These are phyloP conservation scores for Engystomops pustulosus DNA, from an alignment of 2,113 vertebrate species.

Conservation along the genomic window DNA sequence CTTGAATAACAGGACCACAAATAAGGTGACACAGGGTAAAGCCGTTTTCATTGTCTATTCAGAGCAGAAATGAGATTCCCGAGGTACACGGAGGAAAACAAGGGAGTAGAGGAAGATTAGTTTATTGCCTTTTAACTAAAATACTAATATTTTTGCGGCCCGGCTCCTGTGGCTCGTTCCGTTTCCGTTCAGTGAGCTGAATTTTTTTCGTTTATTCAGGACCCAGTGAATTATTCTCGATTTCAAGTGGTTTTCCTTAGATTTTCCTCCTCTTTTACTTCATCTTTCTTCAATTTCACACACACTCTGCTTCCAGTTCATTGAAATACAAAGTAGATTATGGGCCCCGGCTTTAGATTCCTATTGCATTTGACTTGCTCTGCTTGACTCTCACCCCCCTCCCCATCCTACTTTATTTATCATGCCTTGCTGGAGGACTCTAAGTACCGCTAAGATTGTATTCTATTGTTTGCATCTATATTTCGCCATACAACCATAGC, in stretches of 20 bases:
- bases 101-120: neutral
- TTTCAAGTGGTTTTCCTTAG: constrained; percentile 11
- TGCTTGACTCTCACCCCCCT: neutral
- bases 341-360: constrained; percentile 8
- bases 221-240: constrained; percentile 37
- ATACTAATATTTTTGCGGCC: constrained; percentile 5
- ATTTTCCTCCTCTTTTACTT: constrained; percentile 1
- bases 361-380: constrained; percentile 21
- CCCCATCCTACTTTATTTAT: constrained; percentile 13
- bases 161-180: neutral
- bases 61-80: constrained; percentile 38
- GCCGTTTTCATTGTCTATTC: constrained; percentile 47
- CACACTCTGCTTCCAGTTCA: constrained; percentile 49
- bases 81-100: neutral
- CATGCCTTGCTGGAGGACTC: constrained; percentile 47
- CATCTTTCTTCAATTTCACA: constrained; percentile 44
- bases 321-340: constrained; percentile 54
- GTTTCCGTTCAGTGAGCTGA: constrained; percentile 17
- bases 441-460: constrained; percentile 30
- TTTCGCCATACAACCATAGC: neutral
- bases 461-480: constrained; percentile 42
- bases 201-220: constrained; percentile 34
- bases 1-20: constrained; percentile 18
- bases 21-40: constrained; percentile 43
- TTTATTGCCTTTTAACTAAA: constrained; percentile 40